phyloP scores from a whole-genome alignment of 1,140 invertebrate genomes.

The Listronotus bonariensis region DNA sequence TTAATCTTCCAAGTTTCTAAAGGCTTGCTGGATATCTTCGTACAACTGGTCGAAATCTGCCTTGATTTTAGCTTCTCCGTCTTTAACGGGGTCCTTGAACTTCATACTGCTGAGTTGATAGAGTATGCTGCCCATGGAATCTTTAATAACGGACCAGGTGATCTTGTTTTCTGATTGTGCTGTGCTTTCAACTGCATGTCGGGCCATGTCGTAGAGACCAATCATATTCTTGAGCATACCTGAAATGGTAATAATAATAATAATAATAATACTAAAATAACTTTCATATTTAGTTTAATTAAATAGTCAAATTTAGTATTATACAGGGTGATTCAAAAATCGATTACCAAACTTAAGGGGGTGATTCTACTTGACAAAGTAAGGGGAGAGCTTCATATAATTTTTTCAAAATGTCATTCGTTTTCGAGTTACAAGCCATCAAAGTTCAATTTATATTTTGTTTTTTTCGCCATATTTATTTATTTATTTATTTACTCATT shows the following conservation, averaged over 20 bases:
- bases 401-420: no score
- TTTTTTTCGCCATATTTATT: no score
- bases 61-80: slow-evolving; percentile 96
- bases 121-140: slow-evolving; percentile 94
- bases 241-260: neutral
- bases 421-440: no score
- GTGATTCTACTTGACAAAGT: no score
- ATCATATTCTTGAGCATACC: slow-evolving; percentile 98
- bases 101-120: slow-evolving; percentile 99
- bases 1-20: slow-evolving; percentile 99
- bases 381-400: no score
- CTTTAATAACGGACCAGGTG: slow-evolving; percentile 96
- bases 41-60: slow-evolving; percentile 94
- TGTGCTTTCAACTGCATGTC: slow-evolving; percentile 96
- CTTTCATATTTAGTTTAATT: no score
- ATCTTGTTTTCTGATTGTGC: slow-evolving; percentile 99
- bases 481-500: no score
- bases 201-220: slow-evolving; percentile 96
- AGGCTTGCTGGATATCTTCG: slow-evolving; percentile 94
- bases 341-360: no score
- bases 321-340: no score
- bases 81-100: slow-evolving; percentile 99
- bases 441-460: no score
- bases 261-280: no score
- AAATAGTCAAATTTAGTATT: no score